A percentile compares a stretch with the other conserved stretches of the same genome.
These are phyloP conservation scores for Caenorhabditis briggsae DNA, from an alignment of 1,140 invertebrate species.

Conservation along the genomic window DNA sequence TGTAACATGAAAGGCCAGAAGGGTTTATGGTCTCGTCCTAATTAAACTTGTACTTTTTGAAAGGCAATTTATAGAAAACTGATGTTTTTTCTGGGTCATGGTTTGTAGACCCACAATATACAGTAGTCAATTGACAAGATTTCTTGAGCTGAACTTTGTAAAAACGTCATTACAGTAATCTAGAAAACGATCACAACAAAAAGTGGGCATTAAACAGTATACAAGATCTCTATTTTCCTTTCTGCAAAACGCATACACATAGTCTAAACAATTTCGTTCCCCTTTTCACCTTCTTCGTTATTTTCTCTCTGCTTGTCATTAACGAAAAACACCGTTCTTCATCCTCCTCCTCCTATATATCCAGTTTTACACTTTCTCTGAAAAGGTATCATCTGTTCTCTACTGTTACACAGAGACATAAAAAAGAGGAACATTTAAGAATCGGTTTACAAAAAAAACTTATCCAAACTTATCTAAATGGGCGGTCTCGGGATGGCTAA, in stretches of 20 bases:
- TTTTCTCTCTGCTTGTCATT: background rate
- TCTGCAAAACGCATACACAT: slow-evolving; percentile 13
- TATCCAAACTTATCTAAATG: too few relatives aligned
- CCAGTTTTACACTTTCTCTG: slow-evolving; percentile 49
- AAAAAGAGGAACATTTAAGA: background rate
- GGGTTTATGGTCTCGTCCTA: too few relatives aligned
- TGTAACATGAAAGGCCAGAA: too few relatives aligned
- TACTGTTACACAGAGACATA: slow-evolving; percentile 7
- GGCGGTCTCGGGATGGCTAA: background rate
- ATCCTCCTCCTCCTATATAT: background rate
- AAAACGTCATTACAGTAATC: too few relatives aligned
- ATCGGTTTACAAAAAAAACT: too few relatives aligned
- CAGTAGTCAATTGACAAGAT: too few relatives aligned
- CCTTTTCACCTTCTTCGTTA: background rate
- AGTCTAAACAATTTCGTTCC: slow-evolving; percentile 11
- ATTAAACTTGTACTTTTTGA: too few relatives aligned
- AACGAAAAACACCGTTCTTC: slow-evolving; percentile 16
- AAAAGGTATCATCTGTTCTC: background rate
- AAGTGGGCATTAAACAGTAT: background rate
- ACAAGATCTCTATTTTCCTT: background rate
- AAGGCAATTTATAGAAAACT: too few relatives aligned
- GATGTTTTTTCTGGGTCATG: too few relatives aligned
- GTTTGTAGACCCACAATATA: too few relatives aligned
- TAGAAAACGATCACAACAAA: too few relatives aligned
- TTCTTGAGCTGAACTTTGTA: too few relatives aligned